A percentile compares a stretch with the other conserved stretches of the same genome.
phyloP scores from a whole-genome alignment of 1,140 invertebrate species.

The Cylas formicarius region DNA sequence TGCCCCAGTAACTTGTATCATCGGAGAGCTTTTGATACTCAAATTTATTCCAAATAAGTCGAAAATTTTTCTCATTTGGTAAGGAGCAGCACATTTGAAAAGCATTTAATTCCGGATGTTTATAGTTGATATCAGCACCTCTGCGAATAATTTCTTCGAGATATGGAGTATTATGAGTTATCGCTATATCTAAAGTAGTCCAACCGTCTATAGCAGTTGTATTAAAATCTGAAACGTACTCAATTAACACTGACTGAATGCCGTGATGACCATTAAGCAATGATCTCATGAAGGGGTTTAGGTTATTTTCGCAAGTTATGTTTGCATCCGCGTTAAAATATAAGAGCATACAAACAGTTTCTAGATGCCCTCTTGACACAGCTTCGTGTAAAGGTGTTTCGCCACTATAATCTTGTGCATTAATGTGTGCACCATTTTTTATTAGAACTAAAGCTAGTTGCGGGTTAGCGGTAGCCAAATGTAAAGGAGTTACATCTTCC shows the following conservation, averaged over 20 bases:
- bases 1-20: slow-evolving; percentile 4
- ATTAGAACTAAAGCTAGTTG: slow-evolving; percentile 18
- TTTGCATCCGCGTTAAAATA: slow-evolving; percentile 26
- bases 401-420: slow-evolving; percentile 19
- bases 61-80: slow-evolving; percentile 16
- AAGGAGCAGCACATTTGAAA: slow-evolving; percentile 14
- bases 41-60: slow-evolving; percentile 19
- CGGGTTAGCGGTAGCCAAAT: slow-evolving; percentile 13
- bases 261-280: slow-evolving; percentile 5
- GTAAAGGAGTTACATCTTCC: slow-evolving; percentile 21
- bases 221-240: slow-evolving; percentile 24
- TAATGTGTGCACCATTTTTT: slow-evolving; percentile 16
- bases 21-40: slow-evolving; percentile 4
- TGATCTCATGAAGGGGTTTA: slow-evolving; percentile 23
- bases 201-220: slow-evolving; percentile 1
- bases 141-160: slow-evolving; percentile 19
- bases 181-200: slow-evolving; percentile 13
- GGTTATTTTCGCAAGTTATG: slow-evolving; percentile 8
- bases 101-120: slow-evolving; percentile 5
- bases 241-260: slow-evolving; percentile 18
- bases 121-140: slow-evolving; percentile 18
- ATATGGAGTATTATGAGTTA: slow-evolving; percentile 8
- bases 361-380: slow-evolving; percentile 9
- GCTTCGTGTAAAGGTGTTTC: slow-evolving; percentile 22
- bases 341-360: slow-evolving; percentile 24